Conservation (phyloP, 2,888 invertebrate species). For the Nematopogon swammerdamellus region DNA sequence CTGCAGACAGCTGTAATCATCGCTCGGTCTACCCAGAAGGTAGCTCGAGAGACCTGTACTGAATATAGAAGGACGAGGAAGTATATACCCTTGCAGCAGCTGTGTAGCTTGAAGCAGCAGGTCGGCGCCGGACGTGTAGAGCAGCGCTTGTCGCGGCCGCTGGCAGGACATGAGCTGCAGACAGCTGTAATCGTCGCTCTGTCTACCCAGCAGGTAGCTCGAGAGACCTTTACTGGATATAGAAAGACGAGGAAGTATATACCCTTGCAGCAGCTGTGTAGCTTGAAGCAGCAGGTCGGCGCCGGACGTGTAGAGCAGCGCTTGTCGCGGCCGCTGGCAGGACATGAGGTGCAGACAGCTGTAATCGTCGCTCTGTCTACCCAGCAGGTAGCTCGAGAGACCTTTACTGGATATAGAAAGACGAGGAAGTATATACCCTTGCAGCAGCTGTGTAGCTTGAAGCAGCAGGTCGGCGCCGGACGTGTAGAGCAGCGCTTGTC, state of each 20-base stretch:
- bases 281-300: slow-evolving; percentile 74
- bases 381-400: slow-evolving; percentile 24
- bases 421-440: slow-evolving; percentile 65
- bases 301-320: slow-evolving; percentile 73
- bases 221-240: neutral
- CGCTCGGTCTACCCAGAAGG: slow-evolving; percentile 22
- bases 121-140: slow-evolving; percentile 76
- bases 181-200: slow-evolving; percentile 55
- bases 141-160: slow-evolving; percentile 67
- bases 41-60: too few relatives aligned
- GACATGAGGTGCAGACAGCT: slow-evolving; percentile 66
- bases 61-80: too few relatives aligned
- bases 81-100: slow-evolving; percentile 61
- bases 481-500: slow-evolving; percentile 69
- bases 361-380: slow-evolving; percentile 53
- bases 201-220: slow-evolving; percentile 26
- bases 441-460: slow-evolving; percentile 65
- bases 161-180: slow-evolving; percentile 69
- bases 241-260: too few relatives aligned
- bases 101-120: slow-evolving; percentile 69
- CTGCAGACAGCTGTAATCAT: too few relatives aligned
- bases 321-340: slow-evolving; percentile 70
- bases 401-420: too few relatives aligned
- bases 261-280: slow-evolving; percentile 66
- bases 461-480: slow-evolving; percentile 75